Evolutionary conservation across 2,113 vertebrate genomes (phyloP).

Genomic region (Nannobrachium achirus): DNA sequence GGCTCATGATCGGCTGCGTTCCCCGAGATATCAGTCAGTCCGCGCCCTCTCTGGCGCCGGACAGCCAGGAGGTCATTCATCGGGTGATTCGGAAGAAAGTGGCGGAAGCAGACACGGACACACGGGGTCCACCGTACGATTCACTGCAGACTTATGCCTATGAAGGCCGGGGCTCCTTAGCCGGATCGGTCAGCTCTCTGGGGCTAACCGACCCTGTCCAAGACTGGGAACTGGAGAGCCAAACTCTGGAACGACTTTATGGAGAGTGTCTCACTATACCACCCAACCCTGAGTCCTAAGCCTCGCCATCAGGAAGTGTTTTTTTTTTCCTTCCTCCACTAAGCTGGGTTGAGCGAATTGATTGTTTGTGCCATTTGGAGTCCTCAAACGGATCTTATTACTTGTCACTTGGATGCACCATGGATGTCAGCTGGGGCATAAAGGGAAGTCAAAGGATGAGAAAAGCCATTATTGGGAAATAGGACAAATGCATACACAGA

Average conservation of each 20-base stretch:
- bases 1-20: constrained; percentile 45
- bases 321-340: constrained; percentile 2
- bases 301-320: not conserved
- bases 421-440: constrained; percentile 1
- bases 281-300: constrained; percentile 52
- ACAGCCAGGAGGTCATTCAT: constrained; percentile 87
- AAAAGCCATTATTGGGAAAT: constrained; percentile 34
- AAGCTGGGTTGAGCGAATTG: constrained; percentile 2
- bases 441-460: constrained; percentile 22
- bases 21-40: constrained; percentile 38
- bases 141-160: constrained; percentile 94
- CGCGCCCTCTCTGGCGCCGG: constrained; percentile 70
- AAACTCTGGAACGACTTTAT: constrained; percentile 84
- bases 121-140: constrained; percentile 89
- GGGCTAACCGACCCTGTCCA: constrained; percentile 84
- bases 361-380: constrained; percentile 10
- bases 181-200: constrained; percentile 91
- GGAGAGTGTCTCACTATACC: constrained; percentile 68
- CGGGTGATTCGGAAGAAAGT: constrained; percentile 88
- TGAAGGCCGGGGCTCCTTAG: constrained; percentile 87
- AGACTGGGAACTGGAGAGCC: constrained; percentile 88
- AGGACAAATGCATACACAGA: not conserved
- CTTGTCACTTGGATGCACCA: too few species aligned
- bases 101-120: constrained; percentile 86
- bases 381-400: not conserved